These are phyloP conservation scores for Leuciscus idus DNA, from an alignment of 2,113 vertebrate genomes.

Conservation along the genomic window DNA sequence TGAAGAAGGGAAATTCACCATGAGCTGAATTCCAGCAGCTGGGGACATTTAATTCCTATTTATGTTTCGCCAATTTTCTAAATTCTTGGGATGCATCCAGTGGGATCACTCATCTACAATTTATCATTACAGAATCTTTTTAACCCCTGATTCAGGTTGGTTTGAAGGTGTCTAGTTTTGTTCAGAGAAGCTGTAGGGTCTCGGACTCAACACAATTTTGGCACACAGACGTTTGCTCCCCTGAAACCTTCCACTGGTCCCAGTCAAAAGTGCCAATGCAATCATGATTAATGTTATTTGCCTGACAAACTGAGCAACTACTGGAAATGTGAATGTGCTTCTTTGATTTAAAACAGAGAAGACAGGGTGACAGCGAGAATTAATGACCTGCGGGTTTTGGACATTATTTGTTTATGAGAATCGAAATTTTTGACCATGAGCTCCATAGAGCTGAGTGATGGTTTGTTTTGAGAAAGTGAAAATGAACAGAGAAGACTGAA, in stretches of 20 bases:
- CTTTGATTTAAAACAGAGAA: constrained; percentile 44
- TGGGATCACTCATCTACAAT: constrained; percentile 51
- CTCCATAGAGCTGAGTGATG: constrained; percentile 8
- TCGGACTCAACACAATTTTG: constrained; percentile 11
- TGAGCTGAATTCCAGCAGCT: constrained; percentile 44
- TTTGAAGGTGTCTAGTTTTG: constrained; percentile 34
- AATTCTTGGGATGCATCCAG: constrained; percentile 53
- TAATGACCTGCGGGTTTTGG: constrained; percentile 20
- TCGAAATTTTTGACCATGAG: not conserved
- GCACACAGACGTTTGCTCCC: constrained; percentile 17
- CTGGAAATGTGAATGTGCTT: constrained; percentile 2
- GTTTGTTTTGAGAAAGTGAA: constrained; percentile 34
- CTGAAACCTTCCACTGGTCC: constrained; percentile 23
- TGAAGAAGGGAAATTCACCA: constrained; percentile 37
- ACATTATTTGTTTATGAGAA: constrained; percentile 22
- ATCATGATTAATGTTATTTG: constrained; percentile 47
- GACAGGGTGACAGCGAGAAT: constrained; percentile 27
- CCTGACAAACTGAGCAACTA: constrained; percentile 35
- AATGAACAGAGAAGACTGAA: constrained; percentile 18
- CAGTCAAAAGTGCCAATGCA: constrained; percentile 40
- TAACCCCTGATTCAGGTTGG: constrained; percentile 42
- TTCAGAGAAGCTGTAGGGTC: constrained; percentile 22
- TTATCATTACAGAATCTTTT: constrained; percentile 44
- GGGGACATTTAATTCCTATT: constrained; percentile 56
- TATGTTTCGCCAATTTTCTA: constrained; percentile 32